phyloP scores from a whole-genome alignment of 2,888 invertebrate species.

The Elmis aenea region DNA sequence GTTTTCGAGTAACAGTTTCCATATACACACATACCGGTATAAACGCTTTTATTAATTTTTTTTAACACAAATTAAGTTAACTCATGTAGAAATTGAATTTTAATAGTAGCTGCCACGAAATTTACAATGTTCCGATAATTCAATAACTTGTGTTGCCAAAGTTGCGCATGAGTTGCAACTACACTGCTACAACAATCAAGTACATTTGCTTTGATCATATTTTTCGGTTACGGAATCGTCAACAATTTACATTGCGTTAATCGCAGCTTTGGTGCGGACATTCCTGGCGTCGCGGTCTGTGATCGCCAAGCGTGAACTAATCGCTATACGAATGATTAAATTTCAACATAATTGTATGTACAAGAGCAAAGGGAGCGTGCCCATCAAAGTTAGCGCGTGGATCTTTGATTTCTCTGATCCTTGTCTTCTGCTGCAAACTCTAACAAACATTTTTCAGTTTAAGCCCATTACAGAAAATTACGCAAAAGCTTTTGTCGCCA shows the following conservation, averaged over 20 bases:
- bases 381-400: constrained; percentile 26
- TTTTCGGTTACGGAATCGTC: constrained; percentile 37
- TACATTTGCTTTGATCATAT: constrained; percentile 20
- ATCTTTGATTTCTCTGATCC: constrained; percentile 24
- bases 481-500: too few relatives aligned
- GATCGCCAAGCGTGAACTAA: constrained; percentile 47
- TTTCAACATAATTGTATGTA: constrained; percentile 49
- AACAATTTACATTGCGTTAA: constrained; percentile 48
- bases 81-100: too few relatives aligned
- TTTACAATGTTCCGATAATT: too few relatives aligned
- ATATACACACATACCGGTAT: too few relatives aligned
- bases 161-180: constrained; percentile 30
- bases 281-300: constrained; percentile 47
- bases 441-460: too few relatives aligned
- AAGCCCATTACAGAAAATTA: too few relatives aligned
- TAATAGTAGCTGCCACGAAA: too few relatives aligned
- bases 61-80: too few relatives aligned
- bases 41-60: too few relatives aligned
- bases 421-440: constrained; percentile 17
- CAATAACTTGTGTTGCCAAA: constrained; percentile 29
- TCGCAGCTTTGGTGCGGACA: constrained; percentile 45
- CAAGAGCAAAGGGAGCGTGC: constrained; percentile 29
- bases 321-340: constrained; percentile 49
- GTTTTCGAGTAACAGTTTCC: too few relatives aligned
- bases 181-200: constrained; percentile 38